A percentile compares a stretch with the other conserved stretches of the same genome.
Conservation (phyloP, 2,797 vertebrate species). For the Serranus cabrilla region DNA sequence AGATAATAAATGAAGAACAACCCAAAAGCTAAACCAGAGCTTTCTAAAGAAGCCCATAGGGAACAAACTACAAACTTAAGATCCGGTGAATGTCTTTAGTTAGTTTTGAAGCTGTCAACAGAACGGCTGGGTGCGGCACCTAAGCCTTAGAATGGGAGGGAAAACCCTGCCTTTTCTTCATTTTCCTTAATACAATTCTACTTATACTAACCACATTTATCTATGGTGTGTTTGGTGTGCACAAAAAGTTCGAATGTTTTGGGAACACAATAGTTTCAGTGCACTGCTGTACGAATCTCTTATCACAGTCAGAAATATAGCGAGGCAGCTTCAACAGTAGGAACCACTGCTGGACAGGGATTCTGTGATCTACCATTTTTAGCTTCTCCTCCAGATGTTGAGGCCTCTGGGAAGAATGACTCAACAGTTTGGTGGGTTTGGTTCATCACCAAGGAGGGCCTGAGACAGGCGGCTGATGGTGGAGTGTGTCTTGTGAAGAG, state of each 20-base stretch:
- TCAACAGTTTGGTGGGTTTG: slow-evolving; percentile 69
- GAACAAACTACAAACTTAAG: too few relatives aligned
- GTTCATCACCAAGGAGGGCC: slow-evolving; percentile 59
- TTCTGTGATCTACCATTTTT: slow-evolving; percentile 54
- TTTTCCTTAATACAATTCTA: slow-evolving; percentile 1
- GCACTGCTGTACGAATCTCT: slow-evolving; percentile 17
- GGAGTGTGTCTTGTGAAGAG: slow-evolving; percentile 26
- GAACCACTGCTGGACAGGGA: slow-evolving; percentile 34
- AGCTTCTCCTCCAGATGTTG: slow-evolving; percentile 62
- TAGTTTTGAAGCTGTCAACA: too few relatives aligned
- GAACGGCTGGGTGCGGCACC: too few relatives aligned
- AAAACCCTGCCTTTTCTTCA: background rate
- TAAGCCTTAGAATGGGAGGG: too few relatives aligned
- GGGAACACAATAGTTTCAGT: slow-evolving; percentile 17
- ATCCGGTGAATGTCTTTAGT: too few relatives aligned
- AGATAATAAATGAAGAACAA: too few relatives aligned
- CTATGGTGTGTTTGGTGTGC: slow-evolving; percentile 18
- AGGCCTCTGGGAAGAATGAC: slow-evolving; percentile 67
- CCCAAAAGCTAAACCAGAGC: too few relatives aligned
- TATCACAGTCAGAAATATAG: slow-evolving; percentile 11
- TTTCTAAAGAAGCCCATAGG: too few relatives aligned
- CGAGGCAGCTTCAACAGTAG: slow-evolving; percentile 20
- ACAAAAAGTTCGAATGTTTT: background rate
- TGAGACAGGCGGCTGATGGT: slow-evolving; percentile 25
- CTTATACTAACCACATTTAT: slow-evolving; percentile 17